Base-by-base conservation (phyloP, 2,888 invertebrate species). In the Drosophila quinaria region DNA sequence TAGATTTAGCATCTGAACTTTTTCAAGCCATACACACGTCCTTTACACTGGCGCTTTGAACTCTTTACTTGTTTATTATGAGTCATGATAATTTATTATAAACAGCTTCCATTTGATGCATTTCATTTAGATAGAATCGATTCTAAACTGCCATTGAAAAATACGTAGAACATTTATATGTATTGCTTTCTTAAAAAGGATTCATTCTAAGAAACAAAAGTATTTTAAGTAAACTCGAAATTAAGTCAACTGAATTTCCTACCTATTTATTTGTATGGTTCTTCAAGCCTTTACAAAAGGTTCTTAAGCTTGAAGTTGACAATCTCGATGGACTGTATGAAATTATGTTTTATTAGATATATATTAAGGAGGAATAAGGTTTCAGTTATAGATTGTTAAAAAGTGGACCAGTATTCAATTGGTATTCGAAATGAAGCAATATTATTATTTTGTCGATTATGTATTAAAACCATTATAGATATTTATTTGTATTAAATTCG, bases 101-200 rank as follows among this genome's bases (percentile, higher is more conserved):
- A 51, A 31, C 47, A 63, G 59, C 74, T 78, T 75, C 66, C 73
- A 73, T 42, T 58, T 52, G 33, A 42, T 67, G 78, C 66, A 74
- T 67, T 80, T 76, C 55, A 66, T 50, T 58, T 66, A 66, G 52
- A 51, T 81, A 60, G 42, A 52, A 60, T 59, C 59, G 55, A 66
- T 73, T 73, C 29, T 59, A 50, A 67, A 84, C 81, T 81, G 85
- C 78, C 88, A 85, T 84, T 71, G 9, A 46, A 51, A 41, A 44
- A 41, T 51, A 59, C 50, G 55, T 58, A 31, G 17, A 8, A 39
- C 35, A 37, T 19, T 42, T 58, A 54, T 62, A 9, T 31, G 29
- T 52, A 70, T 41, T 63, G 41, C n/a, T 51, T 42, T 70, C 17
- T 39, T 22, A 22, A 13, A 11, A 11, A 11, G 13, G 11, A 42